Conservation (phyloP, 2,113 vertebrate genomes). For the Eublepharis macularius region DNA sequence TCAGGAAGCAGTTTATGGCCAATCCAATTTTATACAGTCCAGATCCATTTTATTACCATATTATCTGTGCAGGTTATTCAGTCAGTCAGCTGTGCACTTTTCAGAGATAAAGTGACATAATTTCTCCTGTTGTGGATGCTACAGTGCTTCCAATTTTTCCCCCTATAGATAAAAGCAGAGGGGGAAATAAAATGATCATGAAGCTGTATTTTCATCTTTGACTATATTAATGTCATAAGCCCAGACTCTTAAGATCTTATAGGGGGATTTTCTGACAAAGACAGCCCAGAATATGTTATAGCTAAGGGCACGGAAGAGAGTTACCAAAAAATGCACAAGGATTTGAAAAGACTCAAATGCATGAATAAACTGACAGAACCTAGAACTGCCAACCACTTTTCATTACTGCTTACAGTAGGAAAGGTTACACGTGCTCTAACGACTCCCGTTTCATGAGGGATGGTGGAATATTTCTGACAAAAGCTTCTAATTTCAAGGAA, state of each 20-base stretch:
- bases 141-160: conserved; percentile 29
- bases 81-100: conserved; percentile 27
- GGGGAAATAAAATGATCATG: not conserved
- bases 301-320: conserved; percentile 39
- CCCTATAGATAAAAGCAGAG: conserved; percentile 37
- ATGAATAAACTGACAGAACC: conserved; percentile 34
- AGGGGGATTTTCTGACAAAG: conserved; percentile 47
- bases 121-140: conserved; percentile 46
- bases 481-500: conserved; percentile 50
- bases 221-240: conserved; percentile 38
- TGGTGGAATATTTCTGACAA: conserved; percentile 31
- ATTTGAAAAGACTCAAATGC: conserved; percentile 44
- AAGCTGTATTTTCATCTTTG: conserved; percentile 46
- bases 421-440: conserved; percentile 50
- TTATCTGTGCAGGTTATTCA: conserved; percentile 50
- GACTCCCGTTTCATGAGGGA: conserved; percentile 32
- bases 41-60: conserved; percentile 41
- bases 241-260: conserved; percentile 29
- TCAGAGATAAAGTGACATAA: conserved; percentile 43
- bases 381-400: conserved; percentile 28
- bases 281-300: conserved; percentile 31
- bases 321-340: conserved; percentile 29
- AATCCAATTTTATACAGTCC: conserved; percentile 37
- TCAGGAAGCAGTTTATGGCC: conserved; percentile 41
- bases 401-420: conserved; percentile 46